A percentile compares a stretch with the other conserved stretches of the same genome.
Conservation (phyloP, 2,888 invertebrate genomes). For the Meiosimyza decipiens region DNA sequence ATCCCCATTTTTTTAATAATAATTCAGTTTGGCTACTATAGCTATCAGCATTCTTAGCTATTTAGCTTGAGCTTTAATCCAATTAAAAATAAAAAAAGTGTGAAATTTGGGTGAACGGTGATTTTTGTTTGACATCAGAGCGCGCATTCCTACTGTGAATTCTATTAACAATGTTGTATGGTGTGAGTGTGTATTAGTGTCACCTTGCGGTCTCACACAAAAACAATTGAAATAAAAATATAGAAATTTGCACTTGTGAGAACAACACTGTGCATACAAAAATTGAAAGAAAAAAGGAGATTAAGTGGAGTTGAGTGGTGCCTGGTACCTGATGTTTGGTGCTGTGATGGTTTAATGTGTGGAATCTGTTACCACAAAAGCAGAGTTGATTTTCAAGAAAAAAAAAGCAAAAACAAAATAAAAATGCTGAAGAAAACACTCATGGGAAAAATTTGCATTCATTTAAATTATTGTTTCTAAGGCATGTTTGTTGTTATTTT, state of each 20-base stretch:
- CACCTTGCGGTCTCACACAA: slow-evolving; percentile 13
- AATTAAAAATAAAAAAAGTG: no score
- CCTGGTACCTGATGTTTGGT: background rate
- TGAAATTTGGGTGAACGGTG: no score
- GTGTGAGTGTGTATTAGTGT: background rate
- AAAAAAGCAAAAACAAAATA: background rate
- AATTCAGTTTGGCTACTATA: no score
- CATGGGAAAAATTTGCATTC: slow-evolving; percentile 10
- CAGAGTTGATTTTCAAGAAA: background rate
- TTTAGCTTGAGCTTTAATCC: no score
- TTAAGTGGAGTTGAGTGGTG: no score
- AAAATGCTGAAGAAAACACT: slow-evolving; percentile 4
- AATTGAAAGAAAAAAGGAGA: no score
- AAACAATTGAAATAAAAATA: slow-evolving; percentile 21
- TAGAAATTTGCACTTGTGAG: no score
- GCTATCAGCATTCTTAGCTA: no score
- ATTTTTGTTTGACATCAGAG: no score
- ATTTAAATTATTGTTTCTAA: slow-evolving; percentile 17
- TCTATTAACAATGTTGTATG: background rate
- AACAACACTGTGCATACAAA: no score
- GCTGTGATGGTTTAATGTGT: background rate
- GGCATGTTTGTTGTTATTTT: background rate
- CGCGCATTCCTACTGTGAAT: background rate
- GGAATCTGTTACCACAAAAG: slow-evolving; percentile 7
- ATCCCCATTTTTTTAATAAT: no score